Percentiles rank a stretch among this genome's conserved stretches.
Evolutionary conservation across 1,140 invertebrate genomes (phyloP).

Genomic region (Drosophila lacertosa): DNA sequence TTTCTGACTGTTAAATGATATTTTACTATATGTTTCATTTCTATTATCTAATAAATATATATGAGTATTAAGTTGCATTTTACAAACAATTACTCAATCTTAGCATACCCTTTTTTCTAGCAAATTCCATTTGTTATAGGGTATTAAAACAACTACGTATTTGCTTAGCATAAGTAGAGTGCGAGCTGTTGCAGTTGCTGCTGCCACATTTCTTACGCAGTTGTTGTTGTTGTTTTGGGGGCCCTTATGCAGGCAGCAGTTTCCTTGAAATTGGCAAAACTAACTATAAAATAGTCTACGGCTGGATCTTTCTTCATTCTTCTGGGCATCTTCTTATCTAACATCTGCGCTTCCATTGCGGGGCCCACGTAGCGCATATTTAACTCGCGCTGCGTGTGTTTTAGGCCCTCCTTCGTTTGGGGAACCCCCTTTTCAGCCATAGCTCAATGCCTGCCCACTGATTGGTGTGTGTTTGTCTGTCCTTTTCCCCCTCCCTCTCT

Average conservation of each 20-base stretch:
- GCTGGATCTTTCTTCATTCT: constrained; percentile 27
- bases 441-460: constrained; percentile 30
- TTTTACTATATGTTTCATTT: too few relatives aligned
- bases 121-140: too few relatives aligned
- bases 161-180: constrained; percentile 68
- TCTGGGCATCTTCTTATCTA: constrained; percentile 56
- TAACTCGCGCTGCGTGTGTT: constrained; percentile 73
- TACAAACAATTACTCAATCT: too few relatives aligned
- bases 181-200: constrained; percentile 25
- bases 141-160: constrained; percentile 41
- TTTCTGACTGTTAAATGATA: too few relatives aligned
- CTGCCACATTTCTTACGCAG: constrained; percentile 62
- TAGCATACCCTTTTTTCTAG: too few relatives aligned
- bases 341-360: constrained; percentile 54
- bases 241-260: constrained; percentile 66
- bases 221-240: constrained; percentile 2
- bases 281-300: constrained; percentile 65
- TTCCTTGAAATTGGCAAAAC: constrained; percentile 76
- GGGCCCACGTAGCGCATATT: constrained; percentile 74
- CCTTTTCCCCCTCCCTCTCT: not conserved
- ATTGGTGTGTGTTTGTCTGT: constrained; percentile 11
- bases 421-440: not conserved
- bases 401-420: constrained; percentile 5
- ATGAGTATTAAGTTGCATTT: too few relatives aligned
- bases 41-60: too few relatives aligned